Base-by-base conservation (phyloP, 2,113 vertebrate species). In the Semicossyphus pulcher region DNA sequence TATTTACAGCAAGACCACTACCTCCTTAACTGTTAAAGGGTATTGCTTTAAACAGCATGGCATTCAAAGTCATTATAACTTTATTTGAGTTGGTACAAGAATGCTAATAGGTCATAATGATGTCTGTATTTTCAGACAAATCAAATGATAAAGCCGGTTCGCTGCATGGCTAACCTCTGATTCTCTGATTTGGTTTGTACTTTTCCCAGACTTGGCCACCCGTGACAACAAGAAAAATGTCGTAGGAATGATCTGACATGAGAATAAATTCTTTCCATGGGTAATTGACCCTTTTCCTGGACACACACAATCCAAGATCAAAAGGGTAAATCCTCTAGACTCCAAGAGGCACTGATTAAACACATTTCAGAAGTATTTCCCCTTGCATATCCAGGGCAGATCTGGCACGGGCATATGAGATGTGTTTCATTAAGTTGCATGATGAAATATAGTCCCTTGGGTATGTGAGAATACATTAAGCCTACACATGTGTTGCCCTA, bases 221-320 rank as follows among this genome's bases (percentile, higher is more conserved):
- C 77, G 59, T 47, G 80, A 82, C 54, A 82, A 89, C 85, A 58
- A 70, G 25, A 68, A 54, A 90, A 87, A 80, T 79, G 85, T 82
- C 78, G 79, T 83, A 76, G 78, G 84, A 94, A 86, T 88, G 89
- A 92, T 90, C 78, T 76, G 21, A 61, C 92, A 91, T 88, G 63
- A 92, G 88, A 81, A 92, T 71, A 91, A 94, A 87, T 91, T 79
- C 87, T 92, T 93, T 92, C 88, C 76, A 76, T 53, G 87, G 74
- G 79, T 94, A 94, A 94, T 94, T 94, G 83, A 94, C 79, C 88
- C 75, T 88, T 89, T 93, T 89, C 83, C 82, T 89, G 90, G 90
- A 84, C 73, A 93, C 87, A 92, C 90, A 91, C 89, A 62, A 86
- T 72, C 72, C 75, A 84, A 82, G 89, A 93, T 95, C 93, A 95